Evolutionary conservation across 2,888 invertebrate species (phyloP), one percentile per base, ranked within the genome.

Genomic region (Creontiades dilutus): DNA sequence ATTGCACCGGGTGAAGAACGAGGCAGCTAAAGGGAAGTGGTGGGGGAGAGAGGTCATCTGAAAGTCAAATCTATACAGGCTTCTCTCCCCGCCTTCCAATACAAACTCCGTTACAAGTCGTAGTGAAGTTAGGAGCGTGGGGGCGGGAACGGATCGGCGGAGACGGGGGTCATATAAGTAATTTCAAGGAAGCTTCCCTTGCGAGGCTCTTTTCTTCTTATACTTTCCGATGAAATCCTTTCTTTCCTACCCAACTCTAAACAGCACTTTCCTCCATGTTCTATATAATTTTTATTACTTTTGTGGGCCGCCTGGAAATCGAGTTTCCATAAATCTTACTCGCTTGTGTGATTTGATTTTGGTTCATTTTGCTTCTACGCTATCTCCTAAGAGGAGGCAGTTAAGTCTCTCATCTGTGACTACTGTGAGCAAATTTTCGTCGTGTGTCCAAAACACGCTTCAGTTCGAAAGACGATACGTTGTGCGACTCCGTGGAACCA

Each of bases 51-150:
- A 46, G 82, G 48, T 52, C 82, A 82, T 82, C 82, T 82, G 55
- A 82, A 82, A 82, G 82, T 82, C 82, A 82, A 82, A 82, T 82
- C 82, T 82, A 55, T 82, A 82, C 47, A 82, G 82, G 52, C 82
- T 52, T 27, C 23, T 52, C 82, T 82, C 55, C 48, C 48, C 82
- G 7, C 47, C 82, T 27, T 52, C 82, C 82, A 82, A 82, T 82
- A 82, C 48, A 82, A 82, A 82, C 82, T 47, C 82, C 23, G 82
- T 82, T 82, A 82, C 82, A 82, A 82, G 52, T 52, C 82, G 52
- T 82, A 82, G 52, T 52, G 82, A 82, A 82, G 82, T 80, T 80
- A 46, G 78, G n/a, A 78, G 19, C 12, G 47, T 5, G 23, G 19
- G 68, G 68, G 23, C 5, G 68, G 68, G 23, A 68, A 52, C 23